phyloP scores from a whole-genome alignment of 2,797 vertebrate genomes.

The Melanotaenia pygmaea region DNA sequence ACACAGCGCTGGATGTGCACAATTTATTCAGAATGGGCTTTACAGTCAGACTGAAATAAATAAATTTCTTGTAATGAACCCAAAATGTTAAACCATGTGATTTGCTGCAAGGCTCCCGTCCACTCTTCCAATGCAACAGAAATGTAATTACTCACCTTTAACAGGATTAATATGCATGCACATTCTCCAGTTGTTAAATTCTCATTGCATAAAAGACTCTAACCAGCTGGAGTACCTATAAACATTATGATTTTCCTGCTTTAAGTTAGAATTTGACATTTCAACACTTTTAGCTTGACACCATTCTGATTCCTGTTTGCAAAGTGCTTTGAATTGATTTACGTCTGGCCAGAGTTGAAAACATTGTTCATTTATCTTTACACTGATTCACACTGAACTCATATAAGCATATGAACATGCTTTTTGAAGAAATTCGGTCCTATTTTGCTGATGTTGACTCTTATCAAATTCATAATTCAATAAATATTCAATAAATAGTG shows the following conservation, averaged over 20 bases:
- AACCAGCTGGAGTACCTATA: not conserved
- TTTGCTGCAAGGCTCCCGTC: not conserved
- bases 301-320: not conserved
- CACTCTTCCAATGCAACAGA: not conserved
- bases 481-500: no score
- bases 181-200: not conserved
- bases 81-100: not conserved
- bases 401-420: not conserved
- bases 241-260: not conserved
- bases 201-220: not conserved
- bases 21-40: constrained; percentile 45
- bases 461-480: not conserved
- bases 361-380: not conserved
- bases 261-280: not conserved
- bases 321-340: not conserved
- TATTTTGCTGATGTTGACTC: not conserved
- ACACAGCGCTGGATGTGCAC: constrained; percentile 14
- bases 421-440: not conserved
- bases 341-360: not conserved
- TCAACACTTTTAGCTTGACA: not conserved
- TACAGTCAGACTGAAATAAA: constrained; percentile 13
- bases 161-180: constrained; percentile 8
- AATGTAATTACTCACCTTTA: constrained; percentile 5
- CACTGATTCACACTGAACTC: not conserved
- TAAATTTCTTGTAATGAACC: constrained; percentile 10